phyloP scores from a whole-genome alignment of 2,888 invertebrate species.

The Empis livida region DNA sequence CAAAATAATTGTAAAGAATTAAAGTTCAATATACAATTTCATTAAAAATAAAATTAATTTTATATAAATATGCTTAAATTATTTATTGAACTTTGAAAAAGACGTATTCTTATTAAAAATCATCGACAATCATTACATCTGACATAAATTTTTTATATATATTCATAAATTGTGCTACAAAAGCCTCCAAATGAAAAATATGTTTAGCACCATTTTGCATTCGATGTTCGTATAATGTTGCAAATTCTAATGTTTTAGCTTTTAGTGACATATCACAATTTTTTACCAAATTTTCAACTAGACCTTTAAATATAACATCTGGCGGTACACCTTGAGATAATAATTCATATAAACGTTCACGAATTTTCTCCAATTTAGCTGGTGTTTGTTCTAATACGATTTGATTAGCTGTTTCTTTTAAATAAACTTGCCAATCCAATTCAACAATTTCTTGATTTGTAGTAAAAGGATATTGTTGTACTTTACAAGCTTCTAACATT shows the following conservation, averaged over 20 bases:
- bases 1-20: background rate
- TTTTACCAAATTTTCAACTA: slow-evolving; percentile 69
- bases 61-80: no score
- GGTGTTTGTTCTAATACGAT: slow-evolving; percentile 81
- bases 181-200: slow-evolving; percentile 95
- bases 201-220: slow-evolving; percentile 86
- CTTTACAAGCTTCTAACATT: slow-evolving; percentile 87
- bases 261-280: slow-evolving; percentile 87
- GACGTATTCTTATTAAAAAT: slow-evolving; percentile 26
- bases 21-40: no score
- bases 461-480: slow-evolving; percentile 78
- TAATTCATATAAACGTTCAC: slow-evolving; percentile 84
- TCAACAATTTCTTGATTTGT: slow-evolving; percentile 66
- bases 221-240: slow-evolving; percentile 85
- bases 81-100: background rate
- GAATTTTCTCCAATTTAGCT: slow-evolving; percentile 66
- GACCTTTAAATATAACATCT: slow-evolving; percentile 78
- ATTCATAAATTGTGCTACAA: slow-evolving; percentile 92
- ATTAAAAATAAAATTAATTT: background rate
- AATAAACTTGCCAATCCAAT: slow-evolving; percentile 87
- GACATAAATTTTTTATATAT: slow-evolving; percentile 70
- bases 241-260: slow-evolving; percentile 69
- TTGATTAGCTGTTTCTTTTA: slow-evolving; percentile 73
- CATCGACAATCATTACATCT: slow-evolving; percentile 29
- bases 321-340: slow-evolving; percentile 88